Evolutionary conservation across 1,140 invertebrate genomes (phyloP), one percentile per base, ranked within the genome.

Genomic region (Pteromalus puparum): DNA sequence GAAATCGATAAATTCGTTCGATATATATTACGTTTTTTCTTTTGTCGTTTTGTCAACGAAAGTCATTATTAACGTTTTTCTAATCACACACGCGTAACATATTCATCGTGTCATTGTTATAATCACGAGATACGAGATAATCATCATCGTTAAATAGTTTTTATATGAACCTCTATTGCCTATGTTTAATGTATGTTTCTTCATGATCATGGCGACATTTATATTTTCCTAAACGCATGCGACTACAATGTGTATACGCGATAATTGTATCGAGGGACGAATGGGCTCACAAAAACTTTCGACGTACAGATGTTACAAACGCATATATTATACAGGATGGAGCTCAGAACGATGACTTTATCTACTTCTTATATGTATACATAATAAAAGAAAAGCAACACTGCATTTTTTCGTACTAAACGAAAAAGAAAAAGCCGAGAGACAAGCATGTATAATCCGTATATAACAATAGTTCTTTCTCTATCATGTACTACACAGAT

Each of bases 221-320:
- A 53, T 61, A 53, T 65, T 86, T 42, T 82, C 48, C 75, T 73
- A 83, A 61, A 79, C 21, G 24, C 79, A 82, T n/a, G n/a, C n/a
- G 18, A 82, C 70, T 77, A 83, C 76, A 82, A 90, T 87, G 88
- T 91, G 90, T 91, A 91, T 91, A 90, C 89, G 90, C 88, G 86
- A 89, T 89, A 86, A 89, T 85, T 88, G 79, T 83, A 76, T 61
- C 53, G 28, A 70, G 38, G 42, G 9, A 78, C 26, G 26, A 83
- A 78, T 78, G 26, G 28, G 21, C 53, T 61, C 4, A 46, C 12
- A 73, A 46, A 42, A 70, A 38, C 3, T 24, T 76, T 68, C 68
- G 6, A 83, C 70, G 74, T 68, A 76, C 53, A 61, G 53, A 61
- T 70, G 38, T 48, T 42, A 48, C 21, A 76, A 30, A 15, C 15